Conservation (phyloP, 2,113 vertebrate genomes). For the Ardeotis arabs region DNA sequence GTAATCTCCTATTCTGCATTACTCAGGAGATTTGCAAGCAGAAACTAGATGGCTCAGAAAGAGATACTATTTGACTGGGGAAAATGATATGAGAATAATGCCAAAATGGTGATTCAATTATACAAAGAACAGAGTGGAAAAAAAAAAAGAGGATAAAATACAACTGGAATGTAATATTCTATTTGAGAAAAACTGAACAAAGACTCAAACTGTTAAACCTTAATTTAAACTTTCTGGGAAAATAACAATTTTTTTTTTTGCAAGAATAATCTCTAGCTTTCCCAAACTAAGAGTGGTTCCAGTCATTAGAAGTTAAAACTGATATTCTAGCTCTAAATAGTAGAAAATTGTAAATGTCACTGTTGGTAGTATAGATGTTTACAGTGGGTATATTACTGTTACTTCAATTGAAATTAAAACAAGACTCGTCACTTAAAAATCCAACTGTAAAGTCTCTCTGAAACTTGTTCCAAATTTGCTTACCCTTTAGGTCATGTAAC, state of each 20-base stretch:
- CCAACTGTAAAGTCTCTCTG: background rate
- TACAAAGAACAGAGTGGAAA: background rate
- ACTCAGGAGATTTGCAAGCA: background rate
- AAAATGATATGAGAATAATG: background rate
- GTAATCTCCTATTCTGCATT: slow-evolving; percentile 16
- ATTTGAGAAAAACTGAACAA: background rate
- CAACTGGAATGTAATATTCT: background rate
- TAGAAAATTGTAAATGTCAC: background rate
- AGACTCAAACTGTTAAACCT: background rate
- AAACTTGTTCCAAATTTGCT: background rate
- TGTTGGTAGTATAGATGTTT: background rate
- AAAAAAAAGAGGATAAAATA: background rate
- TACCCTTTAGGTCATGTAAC: background rate
- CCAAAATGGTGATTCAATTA: background rate
- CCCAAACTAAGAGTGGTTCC: background rate
- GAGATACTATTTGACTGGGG: background rate
- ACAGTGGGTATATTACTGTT: background rate
- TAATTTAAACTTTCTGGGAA: background rate
- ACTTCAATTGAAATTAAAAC: background rate
- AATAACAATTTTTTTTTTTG: background rate
- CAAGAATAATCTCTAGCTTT: background rate
- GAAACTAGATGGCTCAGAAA: slow-evolving; percentile 24
- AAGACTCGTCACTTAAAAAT: background rate
- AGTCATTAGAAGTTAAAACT: background rate
- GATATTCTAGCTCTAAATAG: background rate